Percentiles rank a stretch among this genome's conserved stretches.
These are phyloP conservation scores for Globodera rostochiensis DNA, from an alignment of 1,140 invertebrate species.

Conservation along the genomic window DNA sequence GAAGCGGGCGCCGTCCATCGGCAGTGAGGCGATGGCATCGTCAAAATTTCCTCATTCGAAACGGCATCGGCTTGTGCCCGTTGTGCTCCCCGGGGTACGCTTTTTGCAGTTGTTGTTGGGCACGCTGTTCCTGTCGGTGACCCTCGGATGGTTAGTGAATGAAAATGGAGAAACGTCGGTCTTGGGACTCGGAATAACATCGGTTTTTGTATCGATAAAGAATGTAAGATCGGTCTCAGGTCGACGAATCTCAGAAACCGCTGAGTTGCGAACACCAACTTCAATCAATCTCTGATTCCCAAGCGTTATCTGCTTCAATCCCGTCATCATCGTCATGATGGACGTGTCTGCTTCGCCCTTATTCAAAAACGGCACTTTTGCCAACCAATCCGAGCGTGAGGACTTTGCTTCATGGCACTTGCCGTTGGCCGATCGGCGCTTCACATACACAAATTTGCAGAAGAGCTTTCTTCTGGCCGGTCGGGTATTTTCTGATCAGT, in stretches of 20 bases:
- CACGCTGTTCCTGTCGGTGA: constrained; percentile 16
- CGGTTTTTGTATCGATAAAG: too few relatives aligned
- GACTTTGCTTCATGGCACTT: constrained; percentile 5
- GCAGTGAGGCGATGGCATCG: background rate
- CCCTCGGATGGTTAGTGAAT: constrained; percentile 12
- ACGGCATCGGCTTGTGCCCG: background rate
- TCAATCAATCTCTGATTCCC: background rate
- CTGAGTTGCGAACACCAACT: too few relatives aligned
- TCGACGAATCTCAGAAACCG: too few relatives aligned
- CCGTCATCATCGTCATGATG: constrained; percentile 27
- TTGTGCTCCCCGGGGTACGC: background rate
- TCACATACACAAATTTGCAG: constrained; percentile 23
- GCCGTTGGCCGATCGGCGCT: constrained; percentile 20
- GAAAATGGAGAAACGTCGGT: background rate
- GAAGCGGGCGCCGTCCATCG: background rate
- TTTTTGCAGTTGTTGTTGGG: constrained; percentile 18
- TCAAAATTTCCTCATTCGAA: background rate
- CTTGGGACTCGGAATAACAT: background rate
- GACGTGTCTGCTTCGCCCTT: constrained; percentile 20
- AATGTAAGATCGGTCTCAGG: too few relatives aligned
- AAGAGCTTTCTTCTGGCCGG: constrained; percentile 21
- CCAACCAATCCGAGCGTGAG: background rate
- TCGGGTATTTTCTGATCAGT: too few relatives aligned
- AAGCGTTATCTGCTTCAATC: constrained; percentile 29
- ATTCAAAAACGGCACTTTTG: background rate